Evolutionary conservation across 2,113 vertebrate genomes (phyloP).

Genomic region (Sitta europaea): DNA sequence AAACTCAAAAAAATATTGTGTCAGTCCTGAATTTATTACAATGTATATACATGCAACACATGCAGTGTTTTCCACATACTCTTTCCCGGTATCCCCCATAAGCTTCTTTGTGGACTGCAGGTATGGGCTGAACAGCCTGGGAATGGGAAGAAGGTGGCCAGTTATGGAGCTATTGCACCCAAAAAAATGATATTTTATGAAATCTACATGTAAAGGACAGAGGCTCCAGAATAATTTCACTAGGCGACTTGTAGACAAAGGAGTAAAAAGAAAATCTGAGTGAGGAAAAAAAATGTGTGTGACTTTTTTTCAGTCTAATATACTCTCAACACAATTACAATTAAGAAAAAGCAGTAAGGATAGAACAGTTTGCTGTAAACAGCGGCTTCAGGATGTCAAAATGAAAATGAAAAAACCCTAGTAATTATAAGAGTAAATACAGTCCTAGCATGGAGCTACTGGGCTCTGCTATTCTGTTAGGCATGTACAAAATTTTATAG

Average conservation of each 20-base stretch:
- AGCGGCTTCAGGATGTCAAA: not conserved
- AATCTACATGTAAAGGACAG: not conserved
- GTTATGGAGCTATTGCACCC: not conserved
- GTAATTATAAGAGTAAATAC: not conserved
- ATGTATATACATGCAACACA: not conserved
- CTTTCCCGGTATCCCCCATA: not conserved
- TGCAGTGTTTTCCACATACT: not conserved
- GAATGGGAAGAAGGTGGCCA: rapidly evolving
- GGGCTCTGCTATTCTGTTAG: not conserved
- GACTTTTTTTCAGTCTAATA: not conserved
- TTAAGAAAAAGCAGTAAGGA: not conserved
- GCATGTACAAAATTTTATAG: not conserved
- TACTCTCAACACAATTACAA: not conserved
- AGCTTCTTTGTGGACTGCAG: not conserved
- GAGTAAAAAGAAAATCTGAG: not conserved
- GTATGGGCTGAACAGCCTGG: not conserved
- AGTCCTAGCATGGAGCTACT: not conserved
- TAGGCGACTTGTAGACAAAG: not conserved
- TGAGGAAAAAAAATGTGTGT: not conserved
- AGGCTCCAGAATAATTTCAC: not conserved
- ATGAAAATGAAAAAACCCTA: not conserved
- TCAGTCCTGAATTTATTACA: not conserved
- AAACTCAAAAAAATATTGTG: not conserved
- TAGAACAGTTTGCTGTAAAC: not conserved
- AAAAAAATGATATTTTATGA: not conserved